phyloP scores from a whole-genome alignment of 2,113 vertebrate species.

The Bubo blakistoni region DNA sequence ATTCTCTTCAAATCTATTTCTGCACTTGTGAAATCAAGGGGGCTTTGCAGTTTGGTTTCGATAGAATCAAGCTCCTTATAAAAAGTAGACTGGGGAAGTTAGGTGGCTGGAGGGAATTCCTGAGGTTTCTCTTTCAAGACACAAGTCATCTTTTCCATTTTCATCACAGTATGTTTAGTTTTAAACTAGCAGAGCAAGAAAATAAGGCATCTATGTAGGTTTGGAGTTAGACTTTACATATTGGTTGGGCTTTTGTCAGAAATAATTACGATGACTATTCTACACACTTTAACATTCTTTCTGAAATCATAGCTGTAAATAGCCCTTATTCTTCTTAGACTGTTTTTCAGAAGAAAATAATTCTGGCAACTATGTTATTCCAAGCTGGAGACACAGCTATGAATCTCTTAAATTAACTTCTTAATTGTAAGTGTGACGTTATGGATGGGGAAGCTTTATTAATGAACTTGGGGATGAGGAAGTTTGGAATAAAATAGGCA shows the following conservation, averaged over 20 bases:
- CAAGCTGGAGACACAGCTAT: background rate
- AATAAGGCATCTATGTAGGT: background rate
- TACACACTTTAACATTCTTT: background rate
- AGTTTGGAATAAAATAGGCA: background rate
- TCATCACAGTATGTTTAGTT: background rate
- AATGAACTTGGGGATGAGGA: background rate
- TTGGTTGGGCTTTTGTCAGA: background rate
- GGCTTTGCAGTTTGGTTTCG: background rate
- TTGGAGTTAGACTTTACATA: background rate
- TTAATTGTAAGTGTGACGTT: background rate
- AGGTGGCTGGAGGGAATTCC: background rate
- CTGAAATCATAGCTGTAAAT: background rate
- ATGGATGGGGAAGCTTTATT: background rate
- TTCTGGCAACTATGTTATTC: background rate
- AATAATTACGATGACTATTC: background rate
- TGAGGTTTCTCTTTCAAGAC: background rate
- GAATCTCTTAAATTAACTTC: background rate
- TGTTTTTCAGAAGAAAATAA: background rate
- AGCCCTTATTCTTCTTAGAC: background rate
- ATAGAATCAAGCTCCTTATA: background rate
- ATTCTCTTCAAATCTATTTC: background rate
- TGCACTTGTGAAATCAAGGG: background rate
- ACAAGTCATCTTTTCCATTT: background rate
- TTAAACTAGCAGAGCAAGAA: background rate
- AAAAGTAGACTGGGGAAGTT: background rate